Conservation (phyloP, 2,888 invertebrate genomes). For the Drosophila kanekoi region DNA sequence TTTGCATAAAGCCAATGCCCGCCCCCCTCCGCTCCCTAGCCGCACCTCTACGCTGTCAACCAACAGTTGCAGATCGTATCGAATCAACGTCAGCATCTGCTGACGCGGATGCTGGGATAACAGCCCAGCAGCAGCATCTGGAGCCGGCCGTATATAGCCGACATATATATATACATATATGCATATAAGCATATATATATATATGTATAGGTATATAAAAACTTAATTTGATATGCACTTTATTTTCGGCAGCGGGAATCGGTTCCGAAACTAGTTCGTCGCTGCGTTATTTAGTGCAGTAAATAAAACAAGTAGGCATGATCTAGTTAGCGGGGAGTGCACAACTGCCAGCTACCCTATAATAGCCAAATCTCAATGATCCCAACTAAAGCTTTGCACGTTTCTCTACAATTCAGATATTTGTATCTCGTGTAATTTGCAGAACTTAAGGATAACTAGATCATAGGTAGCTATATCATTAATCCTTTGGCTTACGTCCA, state of each 20-base stretch:
- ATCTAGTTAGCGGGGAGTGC: background rate
- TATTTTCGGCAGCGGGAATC: slow-evolving; percentile 59
- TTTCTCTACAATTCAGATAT: too few species aligned
- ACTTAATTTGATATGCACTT: slow-evolving; percentile 75
- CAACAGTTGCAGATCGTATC: slow-evolving; percentile 50
- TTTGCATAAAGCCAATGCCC: slow-evolving; percentile 68
- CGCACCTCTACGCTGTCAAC: slow-evolving; percentile 17
- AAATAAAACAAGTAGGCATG: slow-evolving; percentile 38
- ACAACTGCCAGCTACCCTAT: slow-evolving; percentile 3
- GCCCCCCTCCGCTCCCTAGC: slow-evolving; percentile 1
- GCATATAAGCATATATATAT: background rate
- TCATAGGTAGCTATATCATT: too few species aligned
- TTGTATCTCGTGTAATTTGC: too few species aligned
- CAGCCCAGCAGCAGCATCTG: slow-evolving; percentile 48
- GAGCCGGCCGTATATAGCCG: slow-evolving; percentile 16
- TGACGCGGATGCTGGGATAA: slow-evolving; percentile 67
- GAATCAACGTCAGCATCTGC: slow-evolving; percentile 34
- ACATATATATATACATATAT: slow-evolving; percentile 1
- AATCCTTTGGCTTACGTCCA: too few species aligned
- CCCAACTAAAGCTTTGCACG: too few species aligned
- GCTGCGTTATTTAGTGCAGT: slow-evolving; percentile 70
- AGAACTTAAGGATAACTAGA: too few species aligned
- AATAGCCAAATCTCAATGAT: background rate
- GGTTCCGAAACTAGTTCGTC: slow-evolving; percentile 71
- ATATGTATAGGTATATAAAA: slow-evolving; percentile 39